Percentiles rank a stretch among this genome's conserved stretches.
Conservation (phyloP, 2,888 invertebrate species). For the Hirtodrosophila cameraria region DNA sequence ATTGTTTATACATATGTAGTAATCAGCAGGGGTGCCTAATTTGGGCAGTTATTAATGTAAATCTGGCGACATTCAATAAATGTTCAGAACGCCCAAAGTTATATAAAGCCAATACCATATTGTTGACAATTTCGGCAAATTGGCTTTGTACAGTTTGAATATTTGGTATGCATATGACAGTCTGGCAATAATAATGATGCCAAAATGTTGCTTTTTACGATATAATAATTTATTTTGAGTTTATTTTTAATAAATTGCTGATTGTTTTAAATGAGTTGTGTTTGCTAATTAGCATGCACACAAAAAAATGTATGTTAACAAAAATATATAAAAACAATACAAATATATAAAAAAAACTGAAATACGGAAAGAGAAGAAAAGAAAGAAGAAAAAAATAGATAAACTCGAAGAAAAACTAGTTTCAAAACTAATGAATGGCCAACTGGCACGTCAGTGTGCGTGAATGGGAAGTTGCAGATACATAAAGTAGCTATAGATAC, state of each 20-base stretch:
- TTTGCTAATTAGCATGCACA: conserved; percentile 69
- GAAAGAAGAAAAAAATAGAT: conserved; percentile 14
- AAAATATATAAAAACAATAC: conserved; percentile 24
- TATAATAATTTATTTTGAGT: conserved; percentile 62
- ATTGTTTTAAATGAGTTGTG: conserved; percentile 69
- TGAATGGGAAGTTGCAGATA: conserved; percentile 66
- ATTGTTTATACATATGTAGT: no score
- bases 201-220: conserved; percentile 41
- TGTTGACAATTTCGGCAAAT: conserved; percentile 26
- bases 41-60: no score
- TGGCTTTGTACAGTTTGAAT: conserved; percentile 36
- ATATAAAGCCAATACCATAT: conserved; percentile 4
- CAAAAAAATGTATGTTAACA: conserved; percentile 36
- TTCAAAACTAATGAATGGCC: conserved; percentile 69
- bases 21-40: no score
- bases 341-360: conserved; percentile 13
- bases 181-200: conserved; percentile 36
- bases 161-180: conserved; percentile 44
- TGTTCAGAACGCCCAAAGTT: conserved; percentile 1
- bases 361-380: conserved; percentile 13
- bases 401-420: conserved; percentile 59
- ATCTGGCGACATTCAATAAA: no score
- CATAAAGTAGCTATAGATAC: conserved; percentile 24
- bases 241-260: conserved; percentile 65
- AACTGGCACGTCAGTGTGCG: conserved; percentile 45